phyloP scores from a whole-genome alignment of 2,888 invertebrate species.

The Andrena bicolor region DNA sequence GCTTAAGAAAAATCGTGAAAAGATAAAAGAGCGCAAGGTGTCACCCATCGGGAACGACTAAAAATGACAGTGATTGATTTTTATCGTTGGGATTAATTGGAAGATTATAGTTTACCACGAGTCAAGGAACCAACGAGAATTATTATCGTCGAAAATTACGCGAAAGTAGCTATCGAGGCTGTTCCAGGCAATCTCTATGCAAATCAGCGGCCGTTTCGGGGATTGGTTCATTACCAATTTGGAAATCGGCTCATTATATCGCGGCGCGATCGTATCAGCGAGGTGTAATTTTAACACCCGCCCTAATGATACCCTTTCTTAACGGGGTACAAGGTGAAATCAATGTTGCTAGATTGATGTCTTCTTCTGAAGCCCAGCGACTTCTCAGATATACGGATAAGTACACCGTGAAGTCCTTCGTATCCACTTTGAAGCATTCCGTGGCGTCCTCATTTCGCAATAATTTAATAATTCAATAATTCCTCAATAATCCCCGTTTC shows the following conservation, averaged over 20 bases:
- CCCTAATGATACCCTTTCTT: slow-evolving; percentile 66
- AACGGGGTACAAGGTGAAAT: slow-evolving; percentile 65
- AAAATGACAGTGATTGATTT: slow-evolving; percentile 39
- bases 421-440: slow-evolving; percentile 1
- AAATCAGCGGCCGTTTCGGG: slow-evolving; percentile 45
- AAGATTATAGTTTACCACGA: slow-evolving; percentile 33
- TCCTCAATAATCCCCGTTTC: slow-evolving; percentile 3
- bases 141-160: slow-evolving; percentile 14
- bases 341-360: slow-evolving; percentile 47
- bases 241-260: slow-evolving; percentile 34
- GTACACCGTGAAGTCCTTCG: background rate
- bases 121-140: slow-evolving; percentile 1
- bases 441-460: slow-evolving; percentile 9
- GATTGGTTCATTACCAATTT: slow-evolving; percentile 66
- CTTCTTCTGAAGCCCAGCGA: background rate
- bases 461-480: slow-evolving; percentile 10
- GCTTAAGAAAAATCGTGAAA: background rate
- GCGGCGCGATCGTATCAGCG: background rate
- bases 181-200: slow-evolving; percentile 59
- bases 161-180: slow-evolving; percentile 12
- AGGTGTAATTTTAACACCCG: slow-evolving; percentile 73
- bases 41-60: slow-evolving; percentile 25
- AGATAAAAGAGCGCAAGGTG: background rate
- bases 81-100: slow-evolving; percentile 45
- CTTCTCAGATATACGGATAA: background rate